Evolutionary conservation across 2,113 vertebrate genomes (phyloP), one percentile per base, ranked within the genome.

Genomic region (Corythaixoides concolor): DNA sequence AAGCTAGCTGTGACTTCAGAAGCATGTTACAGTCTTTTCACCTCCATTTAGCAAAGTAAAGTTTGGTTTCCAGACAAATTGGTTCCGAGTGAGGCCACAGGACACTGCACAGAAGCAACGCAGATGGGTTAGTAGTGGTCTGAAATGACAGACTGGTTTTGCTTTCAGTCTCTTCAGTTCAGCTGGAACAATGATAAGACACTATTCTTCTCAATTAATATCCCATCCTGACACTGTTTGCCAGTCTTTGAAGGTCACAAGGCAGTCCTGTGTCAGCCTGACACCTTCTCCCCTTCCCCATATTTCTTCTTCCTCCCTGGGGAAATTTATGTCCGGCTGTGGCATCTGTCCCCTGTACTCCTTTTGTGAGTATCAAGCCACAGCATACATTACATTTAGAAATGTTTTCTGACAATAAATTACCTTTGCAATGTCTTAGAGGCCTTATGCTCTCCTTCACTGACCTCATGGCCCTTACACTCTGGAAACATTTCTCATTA

Each of bases 131-230:
- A 78, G 79, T 22, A 87, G 62, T 68, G 49, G 82, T 91, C 75
- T 27, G 16, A 91, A 93, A 80, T 33, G 82, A 94, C 92, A 90
- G 82, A 81, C 45, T 70, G 69, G 69, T 73, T 95, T 96, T 73
- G 32, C 66, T 86, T 90, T 90, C 85, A 89, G 67, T 82, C 80
- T 88, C 84, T 91, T 91, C 96, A 97, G 97, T 96, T 97, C 97
- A 95, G 94, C 91, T 93, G 96, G 96, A 89, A 96, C 97, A 95
- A 91, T 23, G 63, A 95, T 97, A 96, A 97, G 97, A 98, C 86
- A 97, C 95, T 97, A 97, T 97, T 97, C 98, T 98, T 97, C 96
- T 97, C 97, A 90, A 95, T 94, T 97, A 97, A 97, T 98, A 97
- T 95, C 97, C 96, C 97, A 93, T 98, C 90, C 90, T 96, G 95